Evolutionary conservation across 1,140 invertebrate species (phyloP).

Genomic region (Dreissena rostriformis): DNA sequence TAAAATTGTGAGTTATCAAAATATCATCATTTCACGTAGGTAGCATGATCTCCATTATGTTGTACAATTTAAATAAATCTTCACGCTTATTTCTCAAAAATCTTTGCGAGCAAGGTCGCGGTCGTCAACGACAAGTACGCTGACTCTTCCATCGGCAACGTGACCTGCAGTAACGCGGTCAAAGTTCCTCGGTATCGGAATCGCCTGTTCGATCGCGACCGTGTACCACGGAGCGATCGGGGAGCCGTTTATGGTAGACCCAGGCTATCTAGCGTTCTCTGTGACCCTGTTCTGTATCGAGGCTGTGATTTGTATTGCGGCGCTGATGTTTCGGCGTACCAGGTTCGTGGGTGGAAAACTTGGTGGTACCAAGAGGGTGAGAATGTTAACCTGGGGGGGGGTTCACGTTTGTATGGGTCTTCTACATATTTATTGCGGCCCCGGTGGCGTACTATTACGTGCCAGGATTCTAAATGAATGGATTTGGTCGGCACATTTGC

Average conservation of each 20-base stretch:
- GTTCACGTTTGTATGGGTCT: constrained; percentile 93
- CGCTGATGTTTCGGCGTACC: constrained; percentile 91
- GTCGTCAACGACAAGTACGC: constrained; percentile 98
- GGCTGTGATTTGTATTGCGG: constrained; percentile 82
- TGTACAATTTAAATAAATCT: not conserved
- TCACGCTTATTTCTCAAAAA: constrained; percentile 87
- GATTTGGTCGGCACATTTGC: not conserved
- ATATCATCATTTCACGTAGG: too few species aligned
- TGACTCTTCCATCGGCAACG: constrained; percentile 99
- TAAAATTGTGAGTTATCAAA: too few species aligned
- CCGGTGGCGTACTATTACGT: constrained; percentile 85
- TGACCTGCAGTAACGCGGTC: constrained; percentile 99
- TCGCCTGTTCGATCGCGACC: constrained; percentile 83
- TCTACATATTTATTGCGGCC: constrained; percentile 95
- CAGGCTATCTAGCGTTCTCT: constrained; percentile 84
- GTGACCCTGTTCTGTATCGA: constrained; percentile 84
- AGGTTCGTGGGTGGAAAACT: constrained; percentile 93
- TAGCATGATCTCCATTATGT: too few species aligned
- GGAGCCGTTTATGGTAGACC: constrained; percentile 81
- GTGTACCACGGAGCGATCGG: constrained; percentile 81
- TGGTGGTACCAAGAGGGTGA: constrained; percentile 90
- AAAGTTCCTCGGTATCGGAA: constrained; percentile 88
- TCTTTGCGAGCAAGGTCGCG: constrained; percentile 99
- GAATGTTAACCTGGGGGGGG: constrained; percentile 89
- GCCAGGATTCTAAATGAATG: constrained; percentile 64